phyloP scores from a whole-genome alignment of 2,888 invertebrate species.

The Drosophila pseudotakahashii region DNA sequence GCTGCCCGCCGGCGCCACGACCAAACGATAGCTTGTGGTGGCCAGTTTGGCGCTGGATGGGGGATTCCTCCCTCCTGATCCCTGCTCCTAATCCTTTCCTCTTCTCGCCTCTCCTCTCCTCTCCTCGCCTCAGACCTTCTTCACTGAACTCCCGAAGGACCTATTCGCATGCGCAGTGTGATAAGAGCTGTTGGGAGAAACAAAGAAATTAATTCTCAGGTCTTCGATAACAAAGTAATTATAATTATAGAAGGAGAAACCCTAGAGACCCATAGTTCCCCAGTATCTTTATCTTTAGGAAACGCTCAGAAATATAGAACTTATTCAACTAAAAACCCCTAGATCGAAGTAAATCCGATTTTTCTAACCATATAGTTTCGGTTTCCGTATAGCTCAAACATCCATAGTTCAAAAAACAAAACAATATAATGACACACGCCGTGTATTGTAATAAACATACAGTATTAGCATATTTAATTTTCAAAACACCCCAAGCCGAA shows the following conservation, averaged over 20 bases:
- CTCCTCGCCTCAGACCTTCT: conserved; percentile 1
- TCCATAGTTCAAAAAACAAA: not conserved
- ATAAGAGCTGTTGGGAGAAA: conserved; percentile 23
- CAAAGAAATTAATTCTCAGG: not conserved
- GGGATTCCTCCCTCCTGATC: not conserved
- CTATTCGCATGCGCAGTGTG: conserved; percentile 55
- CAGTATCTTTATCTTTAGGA: too few species aligned
- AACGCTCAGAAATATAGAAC: too few species aligned
- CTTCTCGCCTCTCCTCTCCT: not conserved
- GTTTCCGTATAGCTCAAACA: too few species aligned
- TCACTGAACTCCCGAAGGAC: not conserved
- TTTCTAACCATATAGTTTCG: too few species aligned
- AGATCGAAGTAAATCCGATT: too few species aligned
- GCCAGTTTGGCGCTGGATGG: conserved; percentile 53
- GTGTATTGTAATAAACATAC: not conserved
- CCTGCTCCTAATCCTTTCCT: conserved; percentile 1
- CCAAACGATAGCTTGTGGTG: conserved; percentile 70
- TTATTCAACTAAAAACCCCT: too few species aligned
- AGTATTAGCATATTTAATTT: not conserved
- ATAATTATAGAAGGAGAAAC: not conserved
- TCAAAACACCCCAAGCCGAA: not conserved
- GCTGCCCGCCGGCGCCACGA: conserved; percentile 67
- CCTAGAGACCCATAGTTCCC: too few species aligned
- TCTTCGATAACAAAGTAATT: conserved; percentile 11
- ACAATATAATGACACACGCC: not conserved